phyloP scores from a whole-genome alignment of 1,140 invertebrate species.

The Mycetomoellerius zeteki region DNA sequence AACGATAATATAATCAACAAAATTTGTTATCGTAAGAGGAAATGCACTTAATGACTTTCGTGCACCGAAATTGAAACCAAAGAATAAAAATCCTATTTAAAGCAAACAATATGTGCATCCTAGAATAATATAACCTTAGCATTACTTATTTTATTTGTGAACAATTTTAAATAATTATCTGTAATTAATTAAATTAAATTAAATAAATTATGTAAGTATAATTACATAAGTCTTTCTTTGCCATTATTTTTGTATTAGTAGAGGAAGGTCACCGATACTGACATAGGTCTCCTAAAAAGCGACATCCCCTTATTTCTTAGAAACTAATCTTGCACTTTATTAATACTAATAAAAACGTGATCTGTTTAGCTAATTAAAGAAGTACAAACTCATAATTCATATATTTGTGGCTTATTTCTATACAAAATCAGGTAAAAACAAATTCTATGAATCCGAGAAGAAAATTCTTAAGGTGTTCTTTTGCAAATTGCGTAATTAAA shows the following conservation, averaged over 20 bases:
- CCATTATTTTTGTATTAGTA: background rate
- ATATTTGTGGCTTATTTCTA: too few species aligned
- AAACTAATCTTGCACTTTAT: too few species aligned
- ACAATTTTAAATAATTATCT: slow-evolving; percentile 9
- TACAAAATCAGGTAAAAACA: too few species aligned
- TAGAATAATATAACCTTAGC: slow-evolving; percentile 3
- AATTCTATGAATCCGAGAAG: too few species aligned
- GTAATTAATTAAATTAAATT: slow-evolving; percentile 14
- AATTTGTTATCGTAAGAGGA: slow-evolving; percentile 11
- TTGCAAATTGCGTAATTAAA: too few species aligned
- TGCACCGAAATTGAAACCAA: slow-evolving; percentile 11
- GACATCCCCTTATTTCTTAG: too few species aligned
- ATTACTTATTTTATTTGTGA: background rate
- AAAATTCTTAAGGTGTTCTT: too few species aligned
- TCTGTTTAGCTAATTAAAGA: too few species aligned
- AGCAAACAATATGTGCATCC: background rate
- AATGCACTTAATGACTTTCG: slow-evolving; percentile 8
- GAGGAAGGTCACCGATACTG: too few species aligned
- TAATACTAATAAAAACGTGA: too few species aligned
- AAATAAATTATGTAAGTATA: slow-evolving; percentile 21
- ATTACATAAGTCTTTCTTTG: background rate
- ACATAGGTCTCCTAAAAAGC: too few species aligned
- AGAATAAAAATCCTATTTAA: slow-evolving; percentile 25
- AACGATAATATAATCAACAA: slow-evolving; percentile 19
- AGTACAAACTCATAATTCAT: too few species aligned